These are phyloP conservation scores for Leptopilina clavipes DNA, from an alignment of 1,140 invertebrate genomes.

Conservation along the genomic window DNA sequence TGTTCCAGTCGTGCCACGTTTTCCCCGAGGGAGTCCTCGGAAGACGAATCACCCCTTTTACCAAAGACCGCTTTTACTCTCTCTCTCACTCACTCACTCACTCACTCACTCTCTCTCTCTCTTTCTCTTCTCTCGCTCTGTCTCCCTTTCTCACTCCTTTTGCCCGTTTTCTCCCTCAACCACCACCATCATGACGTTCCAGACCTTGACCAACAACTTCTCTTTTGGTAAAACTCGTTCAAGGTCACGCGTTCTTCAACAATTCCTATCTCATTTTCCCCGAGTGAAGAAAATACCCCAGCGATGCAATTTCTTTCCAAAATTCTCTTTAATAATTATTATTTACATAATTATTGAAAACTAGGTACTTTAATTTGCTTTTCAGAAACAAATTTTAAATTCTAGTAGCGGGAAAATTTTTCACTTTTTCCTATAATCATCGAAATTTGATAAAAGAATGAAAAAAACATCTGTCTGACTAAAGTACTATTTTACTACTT, in stretches of 20 bases:
- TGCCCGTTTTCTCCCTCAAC: slow-evolving; percentile 38
- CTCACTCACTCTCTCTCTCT: slow-evolving; percentile 34
- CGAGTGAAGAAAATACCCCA: too few species aligned
- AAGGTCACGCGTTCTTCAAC: slow-evolving; percentile 20
- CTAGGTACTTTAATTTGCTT: too few species aligned
- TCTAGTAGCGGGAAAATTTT: too few species aligned
- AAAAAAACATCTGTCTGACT: too few species aligned
- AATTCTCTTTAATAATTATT: too few species aligned
- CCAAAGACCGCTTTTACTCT: slow-evolving; percentile 41
- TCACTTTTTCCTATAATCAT: too few species aligned
- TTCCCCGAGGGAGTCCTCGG: slow-evolving; percentile 29
- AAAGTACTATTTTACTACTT: too few species aligned
- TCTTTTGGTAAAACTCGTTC: slow-evolving; percentile 22
- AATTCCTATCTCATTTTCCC: neutral
- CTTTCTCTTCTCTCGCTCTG: slow-evolving; percentile 6
- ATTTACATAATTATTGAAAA: too few species aligned
- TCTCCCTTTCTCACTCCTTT: slow-evolving; percentile 34
- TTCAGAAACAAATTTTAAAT: too few species aligned
- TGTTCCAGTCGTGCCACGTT: slow-evolving; percentile 21
- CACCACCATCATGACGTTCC: slow-evolving; percentile 34
- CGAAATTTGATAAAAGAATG: too few species aligned
- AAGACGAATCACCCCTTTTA: slow-evolving; percentile 41
- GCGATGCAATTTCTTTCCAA: too few species aligned
- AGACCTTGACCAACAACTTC: slow-evolving; percentile 33
- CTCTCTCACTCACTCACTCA: slow-evolving; percentile 38